Conservation (phyloP, 2,113 vertebrate genomes). For the Entelurus aequoreus region DNA sequence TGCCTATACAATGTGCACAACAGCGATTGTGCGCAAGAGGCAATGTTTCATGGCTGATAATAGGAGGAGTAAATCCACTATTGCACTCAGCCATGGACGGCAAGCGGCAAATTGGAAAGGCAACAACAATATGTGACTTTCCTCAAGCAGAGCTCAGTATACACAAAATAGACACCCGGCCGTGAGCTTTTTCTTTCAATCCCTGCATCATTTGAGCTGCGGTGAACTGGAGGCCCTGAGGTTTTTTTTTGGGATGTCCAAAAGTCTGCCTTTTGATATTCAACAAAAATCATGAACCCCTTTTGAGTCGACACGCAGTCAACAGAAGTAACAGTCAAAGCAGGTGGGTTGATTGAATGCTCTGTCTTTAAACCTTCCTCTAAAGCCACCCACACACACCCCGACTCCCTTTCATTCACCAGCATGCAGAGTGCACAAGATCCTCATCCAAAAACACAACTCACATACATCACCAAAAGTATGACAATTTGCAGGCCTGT, state of each 20-base stretch:
- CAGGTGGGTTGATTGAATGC: conserved; percentile 33
- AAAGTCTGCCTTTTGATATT: conserved; percentile 9
- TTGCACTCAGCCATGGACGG: conserved; percentile 4
- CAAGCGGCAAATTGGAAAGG: conserved; percentile 25
- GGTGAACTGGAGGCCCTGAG: conserved; percentile 1
- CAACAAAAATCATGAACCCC: not conserved
- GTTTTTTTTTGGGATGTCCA: not conserved
- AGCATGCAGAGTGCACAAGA: conserved; percentile 15
- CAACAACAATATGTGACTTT: conserved; percentile 27
- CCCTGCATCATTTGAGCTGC: conserved; percentile 8
- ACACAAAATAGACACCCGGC: conserved; percentile 22
- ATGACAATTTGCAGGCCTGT: not conserved
- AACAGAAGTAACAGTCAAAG: conserved; percentile 23
- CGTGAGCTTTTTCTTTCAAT: conserved; percentile 19
- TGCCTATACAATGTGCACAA: conserved; percentile 44
- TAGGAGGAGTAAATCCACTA: conserved; percentile 28
- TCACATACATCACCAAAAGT: not conserved
- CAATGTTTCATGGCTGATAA: conserved; percentile 38
- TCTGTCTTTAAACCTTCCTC: conserved; percentile 32
- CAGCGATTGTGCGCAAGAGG: conserved; percentile 36
- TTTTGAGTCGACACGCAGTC: conserved; percentile 12
- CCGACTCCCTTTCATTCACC: conserved; percentile 18
- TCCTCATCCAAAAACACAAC: conserved; percentile 3
- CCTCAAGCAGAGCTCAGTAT: conserved; percentile 14
- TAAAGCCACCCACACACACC: conserved; percentile 31